Evolutionary conservation across 1,140 invertebrate genomes (phyloP), one percentile per base, ranked within the genome.

Genomic region (Drosophila ironensis): DNA sequence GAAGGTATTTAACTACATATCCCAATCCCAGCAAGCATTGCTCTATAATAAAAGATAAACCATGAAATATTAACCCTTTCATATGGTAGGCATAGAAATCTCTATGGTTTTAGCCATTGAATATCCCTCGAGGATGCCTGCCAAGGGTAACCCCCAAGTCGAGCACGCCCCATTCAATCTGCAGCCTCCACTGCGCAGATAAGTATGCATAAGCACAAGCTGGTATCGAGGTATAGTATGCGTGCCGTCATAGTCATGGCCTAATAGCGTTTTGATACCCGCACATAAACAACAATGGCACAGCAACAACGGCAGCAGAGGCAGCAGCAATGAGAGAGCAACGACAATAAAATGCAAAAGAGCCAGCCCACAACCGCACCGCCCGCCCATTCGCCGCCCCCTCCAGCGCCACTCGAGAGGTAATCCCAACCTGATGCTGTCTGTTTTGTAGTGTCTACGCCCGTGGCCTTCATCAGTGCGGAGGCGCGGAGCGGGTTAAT

Each of bases 251-350:
- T 78, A 73, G 78, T 71, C 78, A 66, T 51, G 80, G 69, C 80
- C 75, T 84, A 82, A 82, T 82, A 82, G 78, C 78, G 78, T 78
- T 82, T 82, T 82, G 78, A 86, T 82, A 77, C 78, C 77, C 77
- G 73, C 73, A 82, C 77, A 82, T 82, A 82, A 82, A 82, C 77
- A 82, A 82, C 78, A 82, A 84, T 64, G 73, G 68, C 48, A 35
- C 77, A 75, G 63, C 45, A 74, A 50, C 44, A 60, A 33, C 30
- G 30, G 16, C 33, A 53, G 6, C 45, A 33, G 51, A 5, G 51
- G 16, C 53, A 28, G 17, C 22, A 11, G 42, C 47, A 72, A 27
- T 33, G 40, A 19, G 28, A 46, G 38, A 28, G 41, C 37, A 63
- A 70, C 41, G 78, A 82, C 78, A 82, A 84, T 82, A 82, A 82